Base-by-base conservation (phyloP, 2,113 vertebrate genomes). In the Podarcis raffonei region DNA sequence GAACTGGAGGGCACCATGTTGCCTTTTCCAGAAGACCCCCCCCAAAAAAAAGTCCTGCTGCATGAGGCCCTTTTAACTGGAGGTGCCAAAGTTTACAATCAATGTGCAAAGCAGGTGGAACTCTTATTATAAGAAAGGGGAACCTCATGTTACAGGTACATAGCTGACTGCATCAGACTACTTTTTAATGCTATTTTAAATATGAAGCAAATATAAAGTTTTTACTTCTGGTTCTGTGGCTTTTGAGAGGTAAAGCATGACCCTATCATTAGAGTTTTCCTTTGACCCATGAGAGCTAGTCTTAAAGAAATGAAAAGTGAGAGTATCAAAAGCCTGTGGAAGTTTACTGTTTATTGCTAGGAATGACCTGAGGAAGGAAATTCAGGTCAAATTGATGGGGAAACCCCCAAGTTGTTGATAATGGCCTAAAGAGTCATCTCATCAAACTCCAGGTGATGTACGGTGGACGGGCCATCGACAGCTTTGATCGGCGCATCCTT, bases 401-500 rank as follows among this genome's bases (percentile, higher is more conserved):
- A 18, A 16, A 2, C 5, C 8, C n/a, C 23, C 4, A 6, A 39
- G 35, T 20, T 16, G 22, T 20, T 53, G 37, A 53, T 42, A 6
- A 9, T 22, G 30, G 39, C 27, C 22, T 78, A 5, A 78, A 78
- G 11, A 27, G 6, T 4, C 22, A 0, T 78, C 42, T 68, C 2
- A 0, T 65, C 35, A 0, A 39, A 87, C 86, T 80, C 11, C 79
- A 99, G 99, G 99, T 99, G 93, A 99, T 99, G 98, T 99, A 99
- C 0, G 99, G 99, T 0, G 99, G 99, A 0, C 96, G 98, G 0
- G 97, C 96, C 39, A 99, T 98, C 0, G 99, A 99, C 84, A 98
- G 98, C 97, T 99, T 99, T 11, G 99, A 99, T 90, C 97, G 98
- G 1, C 98, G 98, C 87, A 97, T 99, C 95, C 98, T 99, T n/a